Evolutionary conservation across 2,797 vertebrate genomes (phyloP), one percentile per base, ranked within the genome.

Genomic region (Coranthus polyacanthus): DNA sequence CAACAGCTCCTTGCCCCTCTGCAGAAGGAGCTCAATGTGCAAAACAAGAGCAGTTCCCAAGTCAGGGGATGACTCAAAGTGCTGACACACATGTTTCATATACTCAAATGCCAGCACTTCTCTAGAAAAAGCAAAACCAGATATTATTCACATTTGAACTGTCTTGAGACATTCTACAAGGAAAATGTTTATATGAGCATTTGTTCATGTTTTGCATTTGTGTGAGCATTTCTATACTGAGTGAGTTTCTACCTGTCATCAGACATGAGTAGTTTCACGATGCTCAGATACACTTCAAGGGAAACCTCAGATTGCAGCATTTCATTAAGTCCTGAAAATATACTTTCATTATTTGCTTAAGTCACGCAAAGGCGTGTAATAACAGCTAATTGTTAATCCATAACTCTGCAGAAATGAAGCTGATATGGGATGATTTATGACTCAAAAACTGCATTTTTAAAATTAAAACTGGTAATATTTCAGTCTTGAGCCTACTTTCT

Each of bases 41-140:
- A 98, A 73, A 52, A 99, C 84, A 17, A 94, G 83, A 75, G 94
- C 93, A 71, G 87, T 91, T 75, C 94, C 95, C 89, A 94, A 78
- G 78, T 96, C 92, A 86, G 96, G 93, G 72, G 94, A 95, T 12
- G 93, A 91, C 73, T 95, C 93, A 92, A 96, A 99, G 68, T 86
- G 92, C 74, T 95, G 91, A 90, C 93, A 93, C 63, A 95, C 82
- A 42, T 59, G 90, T 79, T 93, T 96, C 82, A 99, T 88, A 87
- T 95, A 94, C 67, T 94, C 91, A 92, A 98, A 96, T 2, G 93
- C 95, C 85, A 96, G 62, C 61, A 52, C 75, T 82, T 96, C 95
- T 92, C 98, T 99, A 78, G n/a, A 61, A 76, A 59, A 73, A 85
- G 47, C 17, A 59, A n/a, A 54, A 78, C 60, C 9, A 62, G 2